Conservation (phyloP, 2,797 vertebrate species). For the Philypnodon macrostomus region DNA sequence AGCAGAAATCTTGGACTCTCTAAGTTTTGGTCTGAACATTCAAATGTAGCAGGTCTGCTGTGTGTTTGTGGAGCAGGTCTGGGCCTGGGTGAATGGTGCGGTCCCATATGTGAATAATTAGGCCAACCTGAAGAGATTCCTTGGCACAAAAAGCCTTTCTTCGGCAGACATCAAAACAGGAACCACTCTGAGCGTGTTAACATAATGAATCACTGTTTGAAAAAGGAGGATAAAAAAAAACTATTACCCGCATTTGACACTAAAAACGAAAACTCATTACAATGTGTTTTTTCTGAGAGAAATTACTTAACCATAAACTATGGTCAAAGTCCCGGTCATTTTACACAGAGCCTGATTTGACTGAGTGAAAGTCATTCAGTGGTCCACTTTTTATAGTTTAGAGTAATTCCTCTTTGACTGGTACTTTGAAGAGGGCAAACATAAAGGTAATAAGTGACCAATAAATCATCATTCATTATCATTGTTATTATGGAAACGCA, state of each 20-base stretch:
- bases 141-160: conserved; percentile 57
- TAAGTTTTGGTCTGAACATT: no score
- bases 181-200: conserved; percentile 29
- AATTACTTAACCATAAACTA: no score
- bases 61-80: conserved; percentile 25
- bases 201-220: conserved; percentile 44
- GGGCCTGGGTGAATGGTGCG: conserved; percentile 22
- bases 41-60: neutral
- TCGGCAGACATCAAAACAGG: conserved; percentile 52
- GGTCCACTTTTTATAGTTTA: conserved; percentile 10
- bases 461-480: neutral
- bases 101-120: conserved; percentile 67
- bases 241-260: conserved; percentile 12
- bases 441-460: neutral
- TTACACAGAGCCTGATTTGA: no score
- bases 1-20: no score
- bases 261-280: conserved; percentile 27
- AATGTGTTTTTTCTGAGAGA: conserved; percentile 29
- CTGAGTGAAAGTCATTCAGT: conserved; percentile 10
- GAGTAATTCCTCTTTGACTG: no score
- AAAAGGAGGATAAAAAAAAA: conserved; percentile 30
- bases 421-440: neutral
- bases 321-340: no score
- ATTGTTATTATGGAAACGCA: conserved; percentile 3
- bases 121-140: conserved; percentile 58